Conservation (phyloP, 1,140 invertebrate genomes). For the Ceratosolen solmsi region DNA sequence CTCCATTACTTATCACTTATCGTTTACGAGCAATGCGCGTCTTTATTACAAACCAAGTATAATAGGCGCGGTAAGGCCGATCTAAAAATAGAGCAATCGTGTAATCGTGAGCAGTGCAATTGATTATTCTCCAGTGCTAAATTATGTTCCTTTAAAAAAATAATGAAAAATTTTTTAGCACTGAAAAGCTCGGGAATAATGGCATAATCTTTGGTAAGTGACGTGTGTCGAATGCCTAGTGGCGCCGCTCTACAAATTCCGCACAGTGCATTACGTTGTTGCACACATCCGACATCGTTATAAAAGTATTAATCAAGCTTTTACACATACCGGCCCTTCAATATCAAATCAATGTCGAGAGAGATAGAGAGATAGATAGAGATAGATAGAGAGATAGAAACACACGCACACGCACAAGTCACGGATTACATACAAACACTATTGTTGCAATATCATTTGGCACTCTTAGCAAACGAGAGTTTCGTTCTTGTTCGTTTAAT, state of each 20-base stretch:
- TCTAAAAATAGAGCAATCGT: slow-evolving; percentile 26
- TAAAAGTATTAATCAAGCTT: slow-evolving; percentile 23
- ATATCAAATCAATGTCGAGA: neutral
- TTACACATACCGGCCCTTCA: neutral
- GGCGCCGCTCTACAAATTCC: neutral
- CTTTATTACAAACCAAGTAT: neutral
- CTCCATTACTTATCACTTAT: too few species aligned
- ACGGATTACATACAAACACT: too few species aligned
- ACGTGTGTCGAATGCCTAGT: slow-evolving; percentile 4
- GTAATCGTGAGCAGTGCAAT: slow-evolving; percentile 1
- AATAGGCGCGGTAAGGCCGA: neutral
- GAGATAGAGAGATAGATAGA: too few species aligned
- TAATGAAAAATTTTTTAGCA: neutral
- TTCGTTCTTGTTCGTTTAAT: too few species aligned
- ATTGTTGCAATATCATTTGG: too few species aligned
- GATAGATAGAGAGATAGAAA: too few species aligned
- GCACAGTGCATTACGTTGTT: slow-evolving; percentile 3
- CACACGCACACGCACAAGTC: too few species aligned
- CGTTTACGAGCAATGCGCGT: too few species aligned
- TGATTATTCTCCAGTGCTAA: slow-evolving; percentile 6
- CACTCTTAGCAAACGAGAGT: too few species aligned
- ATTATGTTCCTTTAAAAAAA: slow-evolving; percentile 13
- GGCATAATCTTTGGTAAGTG: neutral
- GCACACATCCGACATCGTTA: slow-evolving; percentile 4
- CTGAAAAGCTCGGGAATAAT: neutral